Conservation (phyloP, 2,888 invertebrate species). For the Tetheella fluctuosa region DNA sequence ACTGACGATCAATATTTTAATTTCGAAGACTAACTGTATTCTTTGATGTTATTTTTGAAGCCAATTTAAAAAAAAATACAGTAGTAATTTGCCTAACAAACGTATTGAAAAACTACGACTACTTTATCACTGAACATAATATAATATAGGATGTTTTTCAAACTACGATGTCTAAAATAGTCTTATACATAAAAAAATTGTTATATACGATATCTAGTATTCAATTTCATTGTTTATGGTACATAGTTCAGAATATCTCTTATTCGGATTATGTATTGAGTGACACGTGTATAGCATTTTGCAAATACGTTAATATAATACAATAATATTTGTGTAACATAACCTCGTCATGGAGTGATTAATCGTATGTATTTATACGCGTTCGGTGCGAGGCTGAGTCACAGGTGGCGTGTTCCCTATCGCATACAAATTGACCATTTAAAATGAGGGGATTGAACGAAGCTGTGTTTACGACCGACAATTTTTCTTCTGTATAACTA, state of each 20-base stretch:
- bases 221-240: conserved; percentile 9
- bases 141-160: too few relatives aligned
- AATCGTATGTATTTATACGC: conserved; percentile 3
- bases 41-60: too few relatives aligned
- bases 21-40: too few relatives aligned
- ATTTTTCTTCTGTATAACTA: not conserved
- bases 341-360: not conserved
- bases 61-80: too few relatives aligned
- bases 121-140: not conserved
- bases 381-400: not conserved
- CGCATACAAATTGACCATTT: conserved; percentile 8
- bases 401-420: not conserved
- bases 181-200: conserved; percentile 7
- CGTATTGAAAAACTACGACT: not conserved
- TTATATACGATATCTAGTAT: conserved; percentile 11
- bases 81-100: too few relatives aligned
- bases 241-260: conserved; percentile 13
- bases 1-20: too few relatives aligned
- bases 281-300: not conserved
- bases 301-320: conserved; percentile 2
- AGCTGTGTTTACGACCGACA: not conserved
- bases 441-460: conserved; percentile 1
- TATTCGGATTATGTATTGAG: not conserved
- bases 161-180: not conserved
- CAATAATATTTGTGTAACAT: conserved; percentile 3